Evolutionary conservation across 2,888 invertebrate genomes (phyloP).

Genomic region (Drosophila diplacantha): DNA sequence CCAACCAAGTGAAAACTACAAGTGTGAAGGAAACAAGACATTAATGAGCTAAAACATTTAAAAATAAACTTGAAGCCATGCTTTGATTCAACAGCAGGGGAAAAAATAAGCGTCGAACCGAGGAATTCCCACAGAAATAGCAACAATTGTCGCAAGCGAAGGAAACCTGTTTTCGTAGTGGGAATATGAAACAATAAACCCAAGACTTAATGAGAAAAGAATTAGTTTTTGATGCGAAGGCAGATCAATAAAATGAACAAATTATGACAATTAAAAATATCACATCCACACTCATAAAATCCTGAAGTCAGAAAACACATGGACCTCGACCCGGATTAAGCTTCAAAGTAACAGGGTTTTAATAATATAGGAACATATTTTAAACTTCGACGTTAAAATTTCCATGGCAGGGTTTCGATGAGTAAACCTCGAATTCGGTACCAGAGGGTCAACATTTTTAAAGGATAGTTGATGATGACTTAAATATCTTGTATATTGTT

Average conservation of each 20-base stretch:
- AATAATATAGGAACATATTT: too few relatives aligned
- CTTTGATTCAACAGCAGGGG: constrained; percentile 32
- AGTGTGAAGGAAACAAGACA: constrained; percentile 22
- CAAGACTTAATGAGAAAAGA: constrained; percentile 18
- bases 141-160: constrained; percentile 22
- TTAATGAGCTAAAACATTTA: constrained; percentile 56
- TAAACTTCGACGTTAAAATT: too few relatives aligned
- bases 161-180: constrained; percentile 47
- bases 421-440: too few relatives aligned
- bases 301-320: background rate
- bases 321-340: background rate
- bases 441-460: background rate
- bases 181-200: background rate
- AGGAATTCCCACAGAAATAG: constrained; percentile 33
- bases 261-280: background rate
- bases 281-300: background rate
- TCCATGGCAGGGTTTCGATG: too few relatives aligned
- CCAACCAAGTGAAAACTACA: background rate
- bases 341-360: too few relatives aligned
- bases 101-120: constrained; percentile 8
- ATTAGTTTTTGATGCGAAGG: background rate
- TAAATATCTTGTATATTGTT: too few relatives aligned
- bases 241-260: background rate
- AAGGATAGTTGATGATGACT: too few relatives aligned
- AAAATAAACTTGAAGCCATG: constrained; percentile 43